Percentiles rank a stretch among this genome's conserved stretches.
These are phyloP conservation scores for Rafetus swinhoei DNA, from an alignment of 2,113 vertebrate genomes.

Conservation along the genomic window DNA sequence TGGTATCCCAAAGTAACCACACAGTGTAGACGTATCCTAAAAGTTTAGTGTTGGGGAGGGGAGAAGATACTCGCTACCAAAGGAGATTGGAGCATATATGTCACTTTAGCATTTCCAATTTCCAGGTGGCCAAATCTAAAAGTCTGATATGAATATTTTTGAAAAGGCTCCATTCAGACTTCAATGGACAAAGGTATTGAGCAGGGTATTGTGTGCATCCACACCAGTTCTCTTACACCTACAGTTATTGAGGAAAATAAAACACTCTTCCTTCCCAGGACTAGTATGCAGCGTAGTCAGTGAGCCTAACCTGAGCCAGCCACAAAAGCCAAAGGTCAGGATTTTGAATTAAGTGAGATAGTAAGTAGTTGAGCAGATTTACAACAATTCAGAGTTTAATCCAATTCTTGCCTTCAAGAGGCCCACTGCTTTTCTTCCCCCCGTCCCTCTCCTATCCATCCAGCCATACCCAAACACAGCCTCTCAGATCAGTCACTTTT, in stretches of 20 bases:
- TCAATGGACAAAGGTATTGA: background rate
- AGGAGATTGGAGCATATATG: background rate
- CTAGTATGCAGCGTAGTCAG: background rate
- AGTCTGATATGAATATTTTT: background rate
- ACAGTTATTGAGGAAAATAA: background rate
- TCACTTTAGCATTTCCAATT: background rate
- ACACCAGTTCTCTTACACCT: background rate
- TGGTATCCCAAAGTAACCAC: too few relatives aligned
- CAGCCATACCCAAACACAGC: rapidly evolving
- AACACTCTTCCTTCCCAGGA: background rate
- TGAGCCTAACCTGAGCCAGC: background rate
- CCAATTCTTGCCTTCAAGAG: background rate
- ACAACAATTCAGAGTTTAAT: background rate
- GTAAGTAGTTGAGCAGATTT: background rate
- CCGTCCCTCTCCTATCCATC: background rate
- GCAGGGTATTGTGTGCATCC: too few relatives aligned
- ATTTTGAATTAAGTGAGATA: background rate
- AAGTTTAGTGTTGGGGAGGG: background rate
- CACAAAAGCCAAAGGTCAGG: background rate
- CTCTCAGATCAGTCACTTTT: background rate
- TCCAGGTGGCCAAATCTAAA: background rate
- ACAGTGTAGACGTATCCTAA: background rate
- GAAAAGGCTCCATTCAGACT: background rate
- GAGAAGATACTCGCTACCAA: background rate
- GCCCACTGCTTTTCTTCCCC: background rate